Conservation (phyloP, 2,113 vertebrate species). For the Pteronura brasiliensis region DNA sequence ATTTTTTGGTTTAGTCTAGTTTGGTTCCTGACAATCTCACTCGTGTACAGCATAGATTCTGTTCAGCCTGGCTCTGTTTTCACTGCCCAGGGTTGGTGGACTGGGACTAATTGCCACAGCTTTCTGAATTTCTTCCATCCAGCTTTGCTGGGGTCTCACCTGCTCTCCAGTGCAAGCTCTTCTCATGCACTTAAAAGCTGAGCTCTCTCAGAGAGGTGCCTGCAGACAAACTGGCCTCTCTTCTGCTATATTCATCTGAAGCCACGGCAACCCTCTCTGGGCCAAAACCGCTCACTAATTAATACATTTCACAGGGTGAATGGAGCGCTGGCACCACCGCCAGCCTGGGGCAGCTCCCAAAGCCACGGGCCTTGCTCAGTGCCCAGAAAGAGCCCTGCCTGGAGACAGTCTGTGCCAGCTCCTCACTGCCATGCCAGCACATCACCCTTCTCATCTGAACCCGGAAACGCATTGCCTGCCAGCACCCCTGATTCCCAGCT, state of each 20-base stretch:
- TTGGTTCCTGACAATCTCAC: not conserved
- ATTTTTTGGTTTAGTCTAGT: not conserved
- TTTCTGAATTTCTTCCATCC: not conserved
- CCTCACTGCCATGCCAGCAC: not conserved
- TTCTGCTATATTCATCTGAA: constrained; percentile 43
- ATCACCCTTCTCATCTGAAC: constrained; percentile 29
- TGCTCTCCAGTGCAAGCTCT: not conserved
- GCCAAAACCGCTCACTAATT: constrained; percentile 66
- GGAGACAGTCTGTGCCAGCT: not conserved
- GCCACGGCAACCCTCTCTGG: constrained; percentile 36
- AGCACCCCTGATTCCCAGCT: not conserved
- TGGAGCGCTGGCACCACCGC: not conserved
- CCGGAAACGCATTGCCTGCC: not conserved
- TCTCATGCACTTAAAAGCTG: not conserved
- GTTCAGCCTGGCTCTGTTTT: not conserved
- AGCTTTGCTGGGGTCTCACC: not conserved
- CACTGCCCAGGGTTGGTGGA: not conserved
- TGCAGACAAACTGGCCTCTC: not conserved
- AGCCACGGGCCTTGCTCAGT: constrained; percentile 16
- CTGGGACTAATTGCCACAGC: not conserved
- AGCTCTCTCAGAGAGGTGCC: not conserved
- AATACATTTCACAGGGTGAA: constrained; percentile 57
- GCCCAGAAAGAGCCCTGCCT: constrained; percentile 54
- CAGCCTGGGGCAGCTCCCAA: constrained; percentile 51
- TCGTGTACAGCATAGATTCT: not conserved